Conservation (phyloP, 2,113 vertebrate species). For the Macroglossus sobrinus region DNA sequence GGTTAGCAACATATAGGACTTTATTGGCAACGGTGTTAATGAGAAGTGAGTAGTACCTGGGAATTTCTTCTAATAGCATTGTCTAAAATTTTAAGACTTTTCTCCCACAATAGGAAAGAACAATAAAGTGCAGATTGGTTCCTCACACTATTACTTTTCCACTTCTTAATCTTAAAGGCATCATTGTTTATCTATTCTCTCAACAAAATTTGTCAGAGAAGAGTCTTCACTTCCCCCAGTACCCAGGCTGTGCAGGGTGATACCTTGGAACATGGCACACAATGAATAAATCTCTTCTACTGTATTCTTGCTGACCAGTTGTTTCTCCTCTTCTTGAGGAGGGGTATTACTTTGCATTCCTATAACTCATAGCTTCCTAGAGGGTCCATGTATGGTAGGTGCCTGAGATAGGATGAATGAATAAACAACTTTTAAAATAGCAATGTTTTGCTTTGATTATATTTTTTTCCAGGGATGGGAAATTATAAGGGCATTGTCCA, state of each 20-base stretch:
- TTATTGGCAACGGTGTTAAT: neutral
- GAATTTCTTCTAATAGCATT: neutral
- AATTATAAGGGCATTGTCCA: neutral
- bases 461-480: neutral
- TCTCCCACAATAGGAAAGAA: neutral
- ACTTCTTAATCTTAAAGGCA: neutral
- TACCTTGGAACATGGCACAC: neutral
- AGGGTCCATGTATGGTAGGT: neutral
- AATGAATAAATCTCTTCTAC: neutral
- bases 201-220: neutral
- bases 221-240: neutral
- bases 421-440: neutral
- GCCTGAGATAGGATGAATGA: neutral
- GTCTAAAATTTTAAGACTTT: neutral
- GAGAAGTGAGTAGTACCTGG: neutral
- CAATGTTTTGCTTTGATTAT: neutral
- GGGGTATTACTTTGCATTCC: neutral
- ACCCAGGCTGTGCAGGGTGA: neutral
- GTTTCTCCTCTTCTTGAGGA: neutral
- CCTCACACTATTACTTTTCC: neutral
- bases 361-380: neutral
- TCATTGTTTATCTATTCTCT: neutral
- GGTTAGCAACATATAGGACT: conserved; percentile 11
- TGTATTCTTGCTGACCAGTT: neutral
- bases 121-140: neutral